Evolutionary conservation across 2,113 vertebrate genomes (phyloP).

Genomic region (Heterotilapia buettikoferi): DNA sequence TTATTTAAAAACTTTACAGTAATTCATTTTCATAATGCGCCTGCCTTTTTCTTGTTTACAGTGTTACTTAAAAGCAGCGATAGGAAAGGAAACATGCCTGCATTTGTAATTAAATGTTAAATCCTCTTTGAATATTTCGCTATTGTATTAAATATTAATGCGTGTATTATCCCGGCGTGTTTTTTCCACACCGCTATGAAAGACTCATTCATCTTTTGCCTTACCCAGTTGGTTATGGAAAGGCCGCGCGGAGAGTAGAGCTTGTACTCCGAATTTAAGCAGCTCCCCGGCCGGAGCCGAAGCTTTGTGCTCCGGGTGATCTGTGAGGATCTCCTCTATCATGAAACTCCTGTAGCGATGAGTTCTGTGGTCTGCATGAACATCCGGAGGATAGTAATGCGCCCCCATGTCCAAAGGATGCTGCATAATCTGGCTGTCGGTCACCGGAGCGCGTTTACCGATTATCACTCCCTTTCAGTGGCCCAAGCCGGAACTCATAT

Average conservation of each 20-base stretch:
- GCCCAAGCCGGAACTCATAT: constrained; percentile 14
- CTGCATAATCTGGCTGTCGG: constrained; percentile 76
- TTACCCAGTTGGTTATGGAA: constrained; percentile 91
- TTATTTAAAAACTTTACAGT: background rate
- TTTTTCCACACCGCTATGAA: background rate
- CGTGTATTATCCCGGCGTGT: background rate
- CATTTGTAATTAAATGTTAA: background rate
- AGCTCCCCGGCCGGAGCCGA: constrained; percentile 83
- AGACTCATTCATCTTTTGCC: constrained; percentile 8
- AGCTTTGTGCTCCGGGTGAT: constrained; percentile 82
- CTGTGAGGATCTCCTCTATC: constrained; percentile 97
- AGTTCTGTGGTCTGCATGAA: constrained; percentile 85
- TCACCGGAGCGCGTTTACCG: background rate
- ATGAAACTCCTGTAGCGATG: constrained; percentile 96
- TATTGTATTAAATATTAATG: background rate
- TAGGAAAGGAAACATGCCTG: background rate
- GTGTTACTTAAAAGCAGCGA: background rate
- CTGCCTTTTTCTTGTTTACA: background rate
- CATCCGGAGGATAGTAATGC: constrained; percentile 82
- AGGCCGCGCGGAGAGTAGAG: constrained; percentile 85
- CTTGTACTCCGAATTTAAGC: constrained; percentile 94
- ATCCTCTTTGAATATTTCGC: background rate
- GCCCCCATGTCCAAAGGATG: constrained; percentile 84
- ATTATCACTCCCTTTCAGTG: constrained; percentile 3
- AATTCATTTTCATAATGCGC: background rate